Evolutionary conservation across 2,888 invertebrate genomes (phyloP).

Genomic region (Matsumyia berberina): DNA sequence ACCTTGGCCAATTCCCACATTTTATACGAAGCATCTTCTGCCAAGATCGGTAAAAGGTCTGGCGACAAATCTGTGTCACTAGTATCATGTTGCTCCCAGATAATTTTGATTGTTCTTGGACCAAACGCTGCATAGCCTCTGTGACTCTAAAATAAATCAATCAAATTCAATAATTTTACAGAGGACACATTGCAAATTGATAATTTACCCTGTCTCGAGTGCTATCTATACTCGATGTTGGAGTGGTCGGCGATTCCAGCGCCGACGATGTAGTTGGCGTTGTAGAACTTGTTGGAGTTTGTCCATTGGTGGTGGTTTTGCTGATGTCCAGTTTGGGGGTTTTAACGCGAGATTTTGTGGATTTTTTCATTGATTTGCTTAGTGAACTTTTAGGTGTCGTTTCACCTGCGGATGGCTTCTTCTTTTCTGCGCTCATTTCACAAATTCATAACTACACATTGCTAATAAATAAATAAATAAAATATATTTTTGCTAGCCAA

Average conservation of each 20-base stretch:
- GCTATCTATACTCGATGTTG: constrained; percentile 77
- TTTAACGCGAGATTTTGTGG: constrained; percentile 82
- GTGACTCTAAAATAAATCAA: constrained; percentile 77
- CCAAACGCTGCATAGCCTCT: constrained; percentile 82
- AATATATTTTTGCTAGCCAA: not conserved
- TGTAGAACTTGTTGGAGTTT: constrained; percentile 59
- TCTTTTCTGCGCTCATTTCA: constrained; percentile 67
- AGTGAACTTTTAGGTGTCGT: constrained; percentile 79
- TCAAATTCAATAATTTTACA: not conserved
- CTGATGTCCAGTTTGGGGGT: constrained; percentile 78
- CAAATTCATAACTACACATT: constrained; percentile 8
- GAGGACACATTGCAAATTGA: not conserved
- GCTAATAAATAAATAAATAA: constrained; percentile 31
- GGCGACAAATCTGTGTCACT: constrained; percentile 82
- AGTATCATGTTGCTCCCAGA: constrained; percentile 84
- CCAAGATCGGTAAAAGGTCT: constrained; percentile 82
- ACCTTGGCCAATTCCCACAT: constrained; percentile 84
- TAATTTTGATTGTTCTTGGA: constrained; percentile 82
- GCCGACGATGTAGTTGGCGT: constrained; percentile 42
- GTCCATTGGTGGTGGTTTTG: constrained; percentile 69
- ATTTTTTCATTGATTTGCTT: constrained; percentile 81
- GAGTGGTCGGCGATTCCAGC: constrained; percentile 77
- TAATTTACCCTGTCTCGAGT: constrained; percentile 74
- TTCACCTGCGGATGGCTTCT: constrained; percentile 71
- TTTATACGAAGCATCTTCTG: constrained; percentile 84